phyloP scores from a whole-genome alignment of 2,888 invertebrate genomes.

The Drosophila recens region DNA sequence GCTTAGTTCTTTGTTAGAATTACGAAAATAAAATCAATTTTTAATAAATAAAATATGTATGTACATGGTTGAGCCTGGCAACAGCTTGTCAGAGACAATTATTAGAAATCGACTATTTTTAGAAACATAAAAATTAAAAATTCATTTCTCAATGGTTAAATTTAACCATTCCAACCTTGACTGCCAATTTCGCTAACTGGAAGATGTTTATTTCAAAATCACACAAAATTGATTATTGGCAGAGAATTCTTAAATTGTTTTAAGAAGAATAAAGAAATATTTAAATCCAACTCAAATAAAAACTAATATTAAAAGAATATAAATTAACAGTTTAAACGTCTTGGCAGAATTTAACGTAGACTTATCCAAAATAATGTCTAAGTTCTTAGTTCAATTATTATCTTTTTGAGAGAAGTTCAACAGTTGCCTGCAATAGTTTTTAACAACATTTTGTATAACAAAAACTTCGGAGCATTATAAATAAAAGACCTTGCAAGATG shows the following conservation, averaged over 20 bases:
- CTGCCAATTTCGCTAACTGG: too few species aligned
- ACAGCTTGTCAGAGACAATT: background rate
- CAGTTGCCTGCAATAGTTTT: background rate
- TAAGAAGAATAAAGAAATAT: too few species aligned
- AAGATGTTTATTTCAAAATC: too few species aligned
- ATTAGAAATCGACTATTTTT: background rate
- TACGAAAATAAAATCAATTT: background rate
- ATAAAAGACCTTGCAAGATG: slow-evolving; percentile 1
- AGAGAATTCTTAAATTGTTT: too few species aligned
- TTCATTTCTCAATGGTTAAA: too few species aligned
- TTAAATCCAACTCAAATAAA: too few species aligned
- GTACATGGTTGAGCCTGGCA: background rate
- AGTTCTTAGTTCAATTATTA: background rate
- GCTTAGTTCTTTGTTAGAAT: background rate
- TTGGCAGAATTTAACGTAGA: too few species aligned
- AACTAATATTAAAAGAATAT: too few species aligned
- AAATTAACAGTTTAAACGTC: too few species aligned
- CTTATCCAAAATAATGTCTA: background rate
- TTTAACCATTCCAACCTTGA: too few species aligned
- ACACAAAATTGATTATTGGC: too few species aligned
- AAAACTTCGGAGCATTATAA: slow-evolving; percentile 3
- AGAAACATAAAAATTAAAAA: background rate
- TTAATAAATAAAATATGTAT: background rate
- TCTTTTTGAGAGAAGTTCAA: background rate
- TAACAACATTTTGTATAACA: background rate